Percentiles rank a stretch among this genome's conserved stretches.
phyloP scores from a whole-genome alignment of 2,888 invertebrate genomes.

The Sarcophaga subvicina region DNA sequence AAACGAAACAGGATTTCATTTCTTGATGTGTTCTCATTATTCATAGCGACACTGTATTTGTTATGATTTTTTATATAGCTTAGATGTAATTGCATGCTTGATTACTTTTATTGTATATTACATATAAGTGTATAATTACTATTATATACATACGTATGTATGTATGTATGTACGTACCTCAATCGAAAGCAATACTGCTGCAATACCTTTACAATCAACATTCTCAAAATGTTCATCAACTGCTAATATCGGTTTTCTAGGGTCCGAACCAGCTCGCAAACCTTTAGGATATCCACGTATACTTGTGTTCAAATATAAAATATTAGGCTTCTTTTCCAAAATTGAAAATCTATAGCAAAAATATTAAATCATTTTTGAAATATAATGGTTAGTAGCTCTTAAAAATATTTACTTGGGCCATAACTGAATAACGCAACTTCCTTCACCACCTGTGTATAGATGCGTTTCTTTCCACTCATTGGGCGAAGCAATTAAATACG shows the following conservation, averaged over 20 bases:
- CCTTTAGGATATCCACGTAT: constrained; percentile 94
- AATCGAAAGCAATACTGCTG: constrained; percentile 85
- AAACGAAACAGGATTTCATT: neutral
- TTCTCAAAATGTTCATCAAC: constrained; percentile 90
- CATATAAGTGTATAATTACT: neutral
- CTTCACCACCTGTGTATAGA: constrained; percentile 92
- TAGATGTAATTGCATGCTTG: too few species aligned
- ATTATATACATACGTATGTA: neutral
- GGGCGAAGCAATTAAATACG: constrained; percentile 90
- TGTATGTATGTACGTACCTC: constrained; percentile 82
- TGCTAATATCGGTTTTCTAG: constrained; percentile 88
- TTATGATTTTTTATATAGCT: too few species aligned
- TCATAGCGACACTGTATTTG: too few species aligned
- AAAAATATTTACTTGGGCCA: constrained; percentile 85
- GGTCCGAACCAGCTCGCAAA: constrained; percentile 91
- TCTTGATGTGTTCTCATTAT: too few species aligned
- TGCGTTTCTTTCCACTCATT: constrained; percentile 94
- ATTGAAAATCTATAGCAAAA: constrained; percentile 82
- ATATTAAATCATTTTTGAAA: neutral
- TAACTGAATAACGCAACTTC: constrained; percentile 89
- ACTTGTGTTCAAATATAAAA: constrained; percentile 91
- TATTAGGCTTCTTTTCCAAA: constrained; percentile 87
- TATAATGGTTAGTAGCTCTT: neutral
- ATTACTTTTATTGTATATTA: too few species aligned
- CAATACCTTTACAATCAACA: constrained; percentile 86